Base-by-base conservation (phyloP, 2,888 invertebrate genomes). In the Oligia latruncula region DNA sequence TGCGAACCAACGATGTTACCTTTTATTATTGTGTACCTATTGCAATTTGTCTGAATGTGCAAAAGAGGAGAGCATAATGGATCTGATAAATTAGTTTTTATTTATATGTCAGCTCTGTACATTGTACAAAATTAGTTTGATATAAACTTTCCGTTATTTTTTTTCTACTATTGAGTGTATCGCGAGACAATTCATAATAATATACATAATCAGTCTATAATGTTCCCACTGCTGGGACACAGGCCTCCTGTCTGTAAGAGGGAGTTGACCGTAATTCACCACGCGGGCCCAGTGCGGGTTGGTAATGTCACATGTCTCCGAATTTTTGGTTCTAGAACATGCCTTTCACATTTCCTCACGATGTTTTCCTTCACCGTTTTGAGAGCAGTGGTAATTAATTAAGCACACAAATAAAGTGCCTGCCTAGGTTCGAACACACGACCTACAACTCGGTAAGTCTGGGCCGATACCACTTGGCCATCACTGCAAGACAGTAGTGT, bases 1-100 rank as follows among this genome's bases (percentile, higher is more conserved):
- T 68, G 46, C 29, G 35, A 40, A 65, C 40, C 40, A 40, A 29
- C 23, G 40, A 58, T 35, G 55, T 46, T 46, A 62, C 55, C 35
- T 35, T 40, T 65, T 81, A 49, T 35, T 67, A 46, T 66, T n/a
- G 58, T 60, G 60, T 71, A 20, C 29, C 23, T 17, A 67, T 35
- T 60, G 71, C 46, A 67, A 46, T 64, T 79, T 60, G 8, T 60
- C 13, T 52, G 20, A 71, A 60, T 70, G 4, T n/a, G 20, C 15
- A 70, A 15, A 83, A 40, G 23, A 35, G 8, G 35, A 40, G n/a
- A 66, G 40, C 15, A 49, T 64, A 62, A 78, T 68, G 17, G 35
- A 77, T 67, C 15, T 17, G n/a, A 35, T 35, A 17, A 8, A 23
- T 35, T 55, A 2, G 6, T n/a, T n/a, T 55, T 15, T 46, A 23